Conservation (phyloP, 2,113 vertebrate species). For the Odontophorus gujanensis region DNA sequence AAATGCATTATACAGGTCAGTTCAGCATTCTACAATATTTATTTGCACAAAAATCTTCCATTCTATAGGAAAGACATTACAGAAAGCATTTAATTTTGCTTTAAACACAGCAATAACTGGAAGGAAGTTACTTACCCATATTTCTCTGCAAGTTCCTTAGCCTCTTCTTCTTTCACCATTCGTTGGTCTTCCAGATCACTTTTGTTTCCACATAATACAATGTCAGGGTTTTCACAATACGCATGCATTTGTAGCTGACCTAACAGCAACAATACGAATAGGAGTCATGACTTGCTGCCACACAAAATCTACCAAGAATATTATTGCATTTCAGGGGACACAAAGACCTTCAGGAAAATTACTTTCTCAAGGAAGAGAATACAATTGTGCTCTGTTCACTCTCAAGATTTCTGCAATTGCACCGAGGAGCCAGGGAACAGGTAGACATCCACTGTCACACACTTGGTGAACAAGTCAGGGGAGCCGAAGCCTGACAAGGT, state of each 20-base stretch:
- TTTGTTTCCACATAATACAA: constrained; percentile 96
- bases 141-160: constrained; percentile 91
- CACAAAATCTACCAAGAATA: background rate
- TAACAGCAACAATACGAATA: constrained; percentile 52
- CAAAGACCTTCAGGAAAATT: background rate
- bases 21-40: background rate
- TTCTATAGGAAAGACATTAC: background rate
- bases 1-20: background rate
- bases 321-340: background rate
- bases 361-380: background rate
- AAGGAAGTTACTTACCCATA: constrained; percentile 85
- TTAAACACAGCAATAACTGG: background rate
- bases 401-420: background rate
- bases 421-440: background rate
- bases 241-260: constrained; percentile 96
- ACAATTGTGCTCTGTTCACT: background rate
- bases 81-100: background rate
- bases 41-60: background rate
- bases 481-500: background rate
- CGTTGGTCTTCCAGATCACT: constrained; percentile 92
- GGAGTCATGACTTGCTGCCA: background rate
- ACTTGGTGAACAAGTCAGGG: background rate
- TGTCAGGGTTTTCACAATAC: constrained; percentile 96
- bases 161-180: constrained; percentile 87
- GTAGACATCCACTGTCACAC: background rate